Conservation (phyloP, 2,113 vertebrate genomes). For the Apodemus sylvaticus region DNA sequence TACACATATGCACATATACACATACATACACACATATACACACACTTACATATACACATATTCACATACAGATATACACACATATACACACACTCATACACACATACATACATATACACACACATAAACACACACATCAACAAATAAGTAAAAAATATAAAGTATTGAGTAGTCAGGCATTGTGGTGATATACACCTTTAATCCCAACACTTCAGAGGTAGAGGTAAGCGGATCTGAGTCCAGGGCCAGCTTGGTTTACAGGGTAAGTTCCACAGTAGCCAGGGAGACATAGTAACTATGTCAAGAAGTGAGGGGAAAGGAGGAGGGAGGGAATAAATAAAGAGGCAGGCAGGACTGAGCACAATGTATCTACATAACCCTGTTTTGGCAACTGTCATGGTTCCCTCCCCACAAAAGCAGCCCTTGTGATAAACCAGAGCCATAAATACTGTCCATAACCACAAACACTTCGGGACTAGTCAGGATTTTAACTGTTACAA, state of each 20-base stretch:
- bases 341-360: neutral
- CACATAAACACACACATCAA: neutral
- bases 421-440: neutral
- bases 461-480: neutral
- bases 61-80: neutral
- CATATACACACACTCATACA: neutral
- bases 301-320: neutral
- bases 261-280: neutral
- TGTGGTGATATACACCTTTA: neutral
- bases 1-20: too few relatives aligned
- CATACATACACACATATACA: neutral
- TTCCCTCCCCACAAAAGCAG: neutral
- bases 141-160: neutral
- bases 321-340: neutral
- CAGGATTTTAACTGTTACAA: neutral
- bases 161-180: neutral
- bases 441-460: neutral
- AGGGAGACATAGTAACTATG: neutral
- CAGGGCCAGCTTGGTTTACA: neutral
- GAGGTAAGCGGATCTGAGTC: neutral
- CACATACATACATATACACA: neutral
- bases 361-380: neutral
- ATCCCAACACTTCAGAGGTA: too few relatives aligned
- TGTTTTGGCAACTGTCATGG: neutral
- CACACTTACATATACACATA: neutral